Base-by-base conservation (phyloP, 2,888 invertebrate species). In the Pristionchus fissidentatus region DNA sequence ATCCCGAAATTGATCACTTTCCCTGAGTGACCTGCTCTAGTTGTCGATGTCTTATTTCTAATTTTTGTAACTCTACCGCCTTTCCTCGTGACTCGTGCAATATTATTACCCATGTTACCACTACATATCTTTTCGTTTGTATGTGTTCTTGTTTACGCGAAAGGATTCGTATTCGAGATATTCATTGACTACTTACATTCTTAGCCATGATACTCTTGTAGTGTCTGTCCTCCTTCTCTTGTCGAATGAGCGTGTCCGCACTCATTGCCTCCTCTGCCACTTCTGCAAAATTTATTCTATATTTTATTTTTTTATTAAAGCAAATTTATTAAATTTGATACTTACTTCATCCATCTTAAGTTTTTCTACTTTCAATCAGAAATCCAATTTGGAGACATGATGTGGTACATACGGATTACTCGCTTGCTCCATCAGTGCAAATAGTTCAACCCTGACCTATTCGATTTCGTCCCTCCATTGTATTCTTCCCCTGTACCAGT, bases 251-350 rank as follows among this genome's bases (percentile, higher is more conserved):
- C 32, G 87, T 86, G 82, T 89, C 89, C 38, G 87, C 86, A 7
- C 83, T 84, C 22, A 83, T 84, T 15, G 89, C 89, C 85, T 89
- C 89, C 82, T 88, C 88, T n/a, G 89, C 89, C 46, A 87, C 55
- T 77, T 89, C 89, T 85, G 84, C 3, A 38, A 35, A n/a, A n/a
- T n/a, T n/a, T n/a, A n/a, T 35, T 7, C 19, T 52, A 19, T 52
- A 19, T 19, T 52, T 19, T 19, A 52, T 52, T 52, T 19, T 52
- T 52, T 52, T 62, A n/a, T n/a, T 19, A 29, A 19, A n/a, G 8
- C n/a, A 19, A 22, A 13, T 62, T 29, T 13, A 10, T 62, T 62
- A n/a, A 62, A 19, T 62, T n/a, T 26, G 13, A 49, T 19, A 49
- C 52, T 10, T 49, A 49, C 60, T n/a, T 26, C n/a, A 8, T 60